Percentiles rank a stretch among this genome's conserved stretches.
Conservation (phyloP, 92 coral and sea anemone species). For the Palythoa heliodiscus region DNA sequence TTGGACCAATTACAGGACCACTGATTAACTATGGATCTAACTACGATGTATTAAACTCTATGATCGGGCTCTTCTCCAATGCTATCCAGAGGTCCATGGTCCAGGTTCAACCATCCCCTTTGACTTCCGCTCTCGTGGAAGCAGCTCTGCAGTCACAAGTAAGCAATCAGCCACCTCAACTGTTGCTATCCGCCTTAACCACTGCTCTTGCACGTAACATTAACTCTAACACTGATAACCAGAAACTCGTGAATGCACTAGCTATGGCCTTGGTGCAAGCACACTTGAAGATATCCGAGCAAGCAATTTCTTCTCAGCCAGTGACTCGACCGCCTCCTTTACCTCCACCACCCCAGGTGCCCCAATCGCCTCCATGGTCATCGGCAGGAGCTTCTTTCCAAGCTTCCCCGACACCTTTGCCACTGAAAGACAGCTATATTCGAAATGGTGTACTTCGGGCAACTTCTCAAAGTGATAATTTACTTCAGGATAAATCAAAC, state of each 20-base stretch:
- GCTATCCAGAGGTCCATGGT: slow-evolving; percentile 34
- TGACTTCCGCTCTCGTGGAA: slow-evolving; percentile 33
- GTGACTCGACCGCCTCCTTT: slow-evolving; percentile 16
- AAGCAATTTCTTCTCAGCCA: not conserved
- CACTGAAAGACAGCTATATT: slow-evolving; percentile 6
- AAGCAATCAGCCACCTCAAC: slow-evolving; percentile 25
- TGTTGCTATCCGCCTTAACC: slow-evolving; percentile 35
- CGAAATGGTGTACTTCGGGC: not conserved
- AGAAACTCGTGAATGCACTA: slow-evolving; percentile 21
- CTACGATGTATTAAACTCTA: slow-evolving; percentile 17
- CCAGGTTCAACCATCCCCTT: slow-evolving; percentile 15
- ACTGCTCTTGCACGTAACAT: slow-evolving; percentile 29
- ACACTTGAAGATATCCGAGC: slow-evolving; percentile 22
- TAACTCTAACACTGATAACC: slow-evolving; percentile 22
- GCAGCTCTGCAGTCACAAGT: slow-evolving; percentile 30
- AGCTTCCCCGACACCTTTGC: slow-evolving; percentile 13
- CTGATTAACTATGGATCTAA: slow-evolving; percentile 31
- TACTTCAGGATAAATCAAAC: not conserved
- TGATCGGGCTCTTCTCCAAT: slow-evolving; percentile 16
- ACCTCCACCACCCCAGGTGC: slow-evolving; percentile 16
- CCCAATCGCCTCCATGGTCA: not conserved
- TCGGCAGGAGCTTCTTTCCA: not conserved
- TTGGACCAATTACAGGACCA: slow-evolving; percentile 17
- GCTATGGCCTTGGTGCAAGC: slow-evolving; percentile 39
- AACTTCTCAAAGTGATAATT: slow-evolving; percentile 2